Evolutionary conservation across 2,797 vertebrate species (phyloP), one percentile per base, ranked within the genome.

Genomic region (Poeciliopsis paucimaculata): DNA sequence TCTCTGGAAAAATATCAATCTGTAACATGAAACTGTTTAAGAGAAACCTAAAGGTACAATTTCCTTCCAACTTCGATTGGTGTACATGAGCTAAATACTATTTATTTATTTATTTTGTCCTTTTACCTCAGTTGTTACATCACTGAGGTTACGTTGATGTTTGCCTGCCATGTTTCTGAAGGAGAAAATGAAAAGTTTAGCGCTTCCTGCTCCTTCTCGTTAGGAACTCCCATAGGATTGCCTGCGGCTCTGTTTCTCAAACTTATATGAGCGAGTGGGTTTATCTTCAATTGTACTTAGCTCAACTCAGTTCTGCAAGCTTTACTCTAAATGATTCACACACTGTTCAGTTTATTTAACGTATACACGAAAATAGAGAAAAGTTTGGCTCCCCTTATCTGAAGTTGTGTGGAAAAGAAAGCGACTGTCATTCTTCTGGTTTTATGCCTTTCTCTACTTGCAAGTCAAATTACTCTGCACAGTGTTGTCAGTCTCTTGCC

Each of bases 181-280:
- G 62, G 62, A 76, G 77, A 36, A 77, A 82, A 83, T 79, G 62
- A 79, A 85, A 84, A 51, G 76, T 77, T 81, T 74, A 90, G 79
- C 83, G 66, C 70, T 57, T 36, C 83, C 55, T 84, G 55, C 78
- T 68, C 66, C 81, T 78, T 66, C 57, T 75, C 79, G 78, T 45
- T 62, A 46, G 77, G 43, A 81, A 68, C 73, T 85, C 80, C 77
- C 46, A 55, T 34, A 39, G 36, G 77, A 77, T 39, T n/a, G 34
- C 78, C 77, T 39, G 28, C 8, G 28, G 77, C 71, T 39, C 55
- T 18, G 49, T 80, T 76, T 84, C 39, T 20, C 49, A 75, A 55
- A 76, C 53, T 43, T 81, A 16, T 51, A 18, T 39, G 70, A 82
- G 45, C 49, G 66, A 68, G 8, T 53, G 46, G 45, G 57, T 86